Evolutionary conservation across 1,140 invertebrate genomes (phyloP), one percentile per base, ranked within the genome.

Genomic region (Prorops nasuta): DNA sequence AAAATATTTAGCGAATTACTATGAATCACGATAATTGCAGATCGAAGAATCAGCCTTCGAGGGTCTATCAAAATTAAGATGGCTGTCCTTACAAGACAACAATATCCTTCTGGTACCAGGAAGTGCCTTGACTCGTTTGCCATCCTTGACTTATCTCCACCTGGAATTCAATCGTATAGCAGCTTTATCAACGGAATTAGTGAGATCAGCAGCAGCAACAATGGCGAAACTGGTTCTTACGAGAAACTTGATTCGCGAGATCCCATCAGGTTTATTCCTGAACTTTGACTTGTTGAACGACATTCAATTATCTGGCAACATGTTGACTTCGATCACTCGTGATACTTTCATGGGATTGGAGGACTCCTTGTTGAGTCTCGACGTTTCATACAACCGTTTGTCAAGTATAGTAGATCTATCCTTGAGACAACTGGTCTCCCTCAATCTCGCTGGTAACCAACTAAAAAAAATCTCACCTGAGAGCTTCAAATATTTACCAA

Each of bases 91-190:
- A 2, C 84, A 86, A 64, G 92, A 96, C 65, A 94, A 95, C 69
- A 92, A 92, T 49, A 89, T 95, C 36, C 76, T 94, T 0, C 71
- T 91, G 2, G 85, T 94, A 21, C 92, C 92, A 1, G 86, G 87
- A 1, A 84, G 86, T 14, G 89, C 91, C 7, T 72, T 95, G 3
- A 84, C 84, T 15, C 81, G 86, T 4, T 69, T 95, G 16, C 86
- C 86, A 0, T 83, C 83, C n/a, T 72, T 96, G 2, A 81, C 80
- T 10, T 83, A 83, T 15, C 78, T 96, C 0, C 85, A 88, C 60
- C 68, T 95, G 53, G 89, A 92, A 52, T 94, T 87, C 66, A 96
- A 96, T 71, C 80, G 92, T 54, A 89, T 96, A 4, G 88, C 90
- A 0, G 91, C 90, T 2, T 70, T 96, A 4, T 91, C 90, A 0